phyloP scores from a whole-genome alignment of 2,113 vertebrate species.

The Caranx melampygus region DNA sequence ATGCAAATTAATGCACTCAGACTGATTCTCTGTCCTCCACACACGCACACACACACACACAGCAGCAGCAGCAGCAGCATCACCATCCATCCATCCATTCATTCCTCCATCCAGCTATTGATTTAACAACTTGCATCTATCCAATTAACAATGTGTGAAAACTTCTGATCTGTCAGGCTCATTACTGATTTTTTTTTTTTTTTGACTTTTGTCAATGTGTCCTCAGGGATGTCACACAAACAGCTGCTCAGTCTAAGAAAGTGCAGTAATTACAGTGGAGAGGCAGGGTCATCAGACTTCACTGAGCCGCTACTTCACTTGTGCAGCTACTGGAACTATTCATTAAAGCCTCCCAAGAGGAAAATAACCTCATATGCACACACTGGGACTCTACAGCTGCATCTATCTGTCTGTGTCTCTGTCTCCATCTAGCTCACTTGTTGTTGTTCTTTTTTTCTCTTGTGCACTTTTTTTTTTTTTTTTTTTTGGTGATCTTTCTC shows the following conservation, averaged over 20 bases:
- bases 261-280: constrained; percentile 38
- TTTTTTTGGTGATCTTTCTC: background rate
- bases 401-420: too few relatives aligned
- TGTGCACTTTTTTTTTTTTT: background rate
- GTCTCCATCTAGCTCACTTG: constrained; percentile 16
- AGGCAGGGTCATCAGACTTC: constrained; percentile 18
- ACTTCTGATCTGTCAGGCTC: constrained; percentile 6
- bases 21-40: background rate
- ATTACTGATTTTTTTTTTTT: constrained; percentile 11
- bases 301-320: constrained; percentile 23
- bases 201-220: background rate
- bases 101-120: background rate
- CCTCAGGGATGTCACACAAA: background rate
- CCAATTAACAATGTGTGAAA: background rate
- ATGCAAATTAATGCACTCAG: background rate
- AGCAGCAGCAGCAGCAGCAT: background rate
- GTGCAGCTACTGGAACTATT: constrained; percentile 23
- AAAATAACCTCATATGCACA: constrained; percentile 17
- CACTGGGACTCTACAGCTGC: background rate
- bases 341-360: constrained; percentile 48
- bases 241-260: background rate
- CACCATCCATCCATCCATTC: background rate
- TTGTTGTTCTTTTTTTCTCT: constrained; percentile 4
- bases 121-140: constrained; percentile 3
- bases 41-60: background rate